Base-by-base conservation (phyloP, 2,888 invertebrate genomes). In the Dasypolia templi region DNA sequence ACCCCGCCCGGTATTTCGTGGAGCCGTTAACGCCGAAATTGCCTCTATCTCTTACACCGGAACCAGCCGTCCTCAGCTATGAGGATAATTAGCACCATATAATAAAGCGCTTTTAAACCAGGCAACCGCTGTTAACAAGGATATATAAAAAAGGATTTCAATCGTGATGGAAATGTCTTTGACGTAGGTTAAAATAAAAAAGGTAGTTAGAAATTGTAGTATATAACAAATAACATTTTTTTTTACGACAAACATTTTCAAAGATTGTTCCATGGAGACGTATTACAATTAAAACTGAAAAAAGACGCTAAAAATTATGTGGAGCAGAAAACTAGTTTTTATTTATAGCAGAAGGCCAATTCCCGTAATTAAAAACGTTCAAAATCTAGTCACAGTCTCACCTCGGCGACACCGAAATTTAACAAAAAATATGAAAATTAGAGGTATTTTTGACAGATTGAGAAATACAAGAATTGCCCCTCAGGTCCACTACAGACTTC, bases 11-110 rank as follows among this genome's bases (percentile, higher is more conserved):
- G 59, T 76, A 64, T 66, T 71, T 51, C 64, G 81, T 75, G 72
- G 29, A 12, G 58, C 76, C 53, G 80, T 87, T 87, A 86, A 72
- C 55, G 72, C 42, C 79, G 55, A 85, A 86, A 86, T 87, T 87
- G 85, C 83, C 78, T 86, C 77, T 86, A 86, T 83, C 83, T 81
- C 75, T 65, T 75, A 82, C 56, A 80, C 72, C 64, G 77, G 73
- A 76, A 81, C 76, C 66, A 46, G 62, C 72, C 59, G 32, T 49
- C 62, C 76, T 67, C 75, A 72, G 72, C 74, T 65, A 67, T 44
- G 32, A 53, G 44, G 61, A 82, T 82, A 62, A 55, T 59, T 64
- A 62, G 14, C 32, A 62, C 55, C 61, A 7, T 22, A 12, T 51
- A 56, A 39, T 39, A 81, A 61, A 49, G 29, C 29, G n/a, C 22